Evolutionary conservation across 2,888 invertebrate species (phyloP).

Genomic region (Tetheella fluctuosa): DNA sequence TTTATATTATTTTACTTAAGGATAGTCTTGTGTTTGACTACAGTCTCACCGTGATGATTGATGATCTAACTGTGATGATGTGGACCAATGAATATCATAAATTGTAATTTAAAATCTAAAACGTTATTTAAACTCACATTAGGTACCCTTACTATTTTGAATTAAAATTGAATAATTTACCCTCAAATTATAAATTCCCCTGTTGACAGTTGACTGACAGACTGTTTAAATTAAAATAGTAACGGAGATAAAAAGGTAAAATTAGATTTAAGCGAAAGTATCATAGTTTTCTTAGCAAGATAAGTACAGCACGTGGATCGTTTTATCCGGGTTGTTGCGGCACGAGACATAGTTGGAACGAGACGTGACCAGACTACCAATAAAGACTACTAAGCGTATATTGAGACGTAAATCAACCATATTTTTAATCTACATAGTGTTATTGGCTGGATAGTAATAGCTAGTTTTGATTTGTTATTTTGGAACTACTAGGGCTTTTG

Average conservation of each 20-base stretch:
- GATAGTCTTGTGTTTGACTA: too few relatives aligned
- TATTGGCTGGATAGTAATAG: not conserved
- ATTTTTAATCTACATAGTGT: slow-evolving; percentile 24
- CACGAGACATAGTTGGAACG: slow-evolving; percentile 49
- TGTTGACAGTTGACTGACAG: too few relatives aligned
- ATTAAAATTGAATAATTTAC: too few relatives aligned
- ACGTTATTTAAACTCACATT: too few relatives aligned
- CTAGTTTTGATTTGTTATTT: not conserved
- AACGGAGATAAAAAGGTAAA: slow-evolving; percentile 9
- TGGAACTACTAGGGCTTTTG: not conserved
- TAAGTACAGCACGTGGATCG: slow-evolving; percentile 51
- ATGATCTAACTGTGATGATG: too few relatives aligned
- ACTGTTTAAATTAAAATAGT: not conserved
- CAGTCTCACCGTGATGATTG: too few relatives aligned
- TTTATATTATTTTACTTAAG: too few relatives aligned
- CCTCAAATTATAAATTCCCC: not conserved
- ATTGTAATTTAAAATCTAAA: too few relatives aligned
- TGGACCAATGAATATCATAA: too few relatives aligned
- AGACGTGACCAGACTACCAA: slow-evolving; percentile 65
- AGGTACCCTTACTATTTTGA: too few relatives aligned
- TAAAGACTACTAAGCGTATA: slow-evolving; percentile 49
- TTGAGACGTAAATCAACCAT: slow-evolving; percentile 57
- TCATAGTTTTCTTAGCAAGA: slow-evolving; percentile 38
- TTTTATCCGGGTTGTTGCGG: slow-evolving; percentile 46
- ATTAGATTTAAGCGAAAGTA: slow-evolving; percentile 34